phyloP scores from a whole-genome alignment of 2,113 vertebrate genomes.

The Addax nasomaculatus region DNA sequence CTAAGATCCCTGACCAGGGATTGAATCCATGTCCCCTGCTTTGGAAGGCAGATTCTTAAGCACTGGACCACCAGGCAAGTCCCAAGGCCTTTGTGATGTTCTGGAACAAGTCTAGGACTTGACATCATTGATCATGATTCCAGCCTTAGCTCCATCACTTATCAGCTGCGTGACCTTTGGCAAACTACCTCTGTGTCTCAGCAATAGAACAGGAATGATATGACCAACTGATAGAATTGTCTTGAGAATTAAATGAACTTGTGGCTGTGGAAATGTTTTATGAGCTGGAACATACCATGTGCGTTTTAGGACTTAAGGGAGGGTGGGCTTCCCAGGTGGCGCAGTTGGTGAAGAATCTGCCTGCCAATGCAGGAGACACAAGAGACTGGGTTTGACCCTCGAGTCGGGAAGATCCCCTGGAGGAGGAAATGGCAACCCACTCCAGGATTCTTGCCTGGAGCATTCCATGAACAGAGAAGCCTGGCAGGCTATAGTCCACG shows the following conservation, averaged over 20 bases:
- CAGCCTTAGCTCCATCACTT: not conserved
- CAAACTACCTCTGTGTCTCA: not conserved
- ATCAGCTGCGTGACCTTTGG: not conserved
- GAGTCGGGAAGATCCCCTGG: not conserved
- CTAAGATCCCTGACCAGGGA: not conserved
- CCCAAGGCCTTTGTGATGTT: not conserved
- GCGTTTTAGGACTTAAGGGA: not conserved
- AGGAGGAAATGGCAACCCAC: not conserved
- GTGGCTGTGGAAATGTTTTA: not conserved
- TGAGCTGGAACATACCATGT: not conserved
- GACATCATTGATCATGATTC: not conserved
- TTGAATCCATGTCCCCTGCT: not conserved
- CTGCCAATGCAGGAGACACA: not conserved
- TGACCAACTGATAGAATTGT: not conserved
- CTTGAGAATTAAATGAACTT: not conserved
- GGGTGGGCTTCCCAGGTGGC: not conserved
- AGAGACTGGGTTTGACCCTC: not conserved
- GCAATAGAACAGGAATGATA: not conserved
- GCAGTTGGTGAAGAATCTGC: not conserved
- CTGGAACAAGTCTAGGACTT: not conserved
- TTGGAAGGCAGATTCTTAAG: not conserved
- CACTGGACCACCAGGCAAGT: not conserved
- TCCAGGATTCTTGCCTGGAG: not conserved
- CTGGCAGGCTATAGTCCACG: not conserved
- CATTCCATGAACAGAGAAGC: not conserved